Conservation (phyloP, 2,797 vertebrate species). For the Halcyon smyrnensis region DNA sequence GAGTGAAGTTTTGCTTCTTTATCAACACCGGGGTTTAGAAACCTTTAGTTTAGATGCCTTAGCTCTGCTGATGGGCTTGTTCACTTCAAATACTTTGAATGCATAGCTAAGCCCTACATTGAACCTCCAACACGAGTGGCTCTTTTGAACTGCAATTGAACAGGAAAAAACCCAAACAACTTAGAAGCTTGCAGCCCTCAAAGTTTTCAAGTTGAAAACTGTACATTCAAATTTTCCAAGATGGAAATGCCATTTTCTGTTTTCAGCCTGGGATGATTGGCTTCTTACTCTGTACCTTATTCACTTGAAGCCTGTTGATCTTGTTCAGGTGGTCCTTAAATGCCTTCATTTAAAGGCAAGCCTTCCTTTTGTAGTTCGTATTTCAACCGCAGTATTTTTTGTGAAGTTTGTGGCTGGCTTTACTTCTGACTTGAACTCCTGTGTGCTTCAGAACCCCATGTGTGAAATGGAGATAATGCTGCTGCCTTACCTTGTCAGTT, state of each 20-base stretch:
- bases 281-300: neutral
- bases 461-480: constrained; percentile 49
- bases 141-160: neutral
- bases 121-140: fast-evolving
- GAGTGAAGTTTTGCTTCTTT: fast-evolving
- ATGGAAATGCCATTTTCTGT: neutral
- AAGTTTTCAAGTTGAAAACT: neutral
- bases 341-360: fast-evolving
- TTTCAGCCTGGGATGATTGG: neutral
- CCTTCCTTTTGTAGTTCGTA: neutral
- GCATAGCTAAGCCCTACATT: fast-evolving
- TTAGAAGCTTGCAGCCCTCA: neutral
- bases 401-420: neutral
- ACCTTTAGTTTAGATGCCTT: neutral
- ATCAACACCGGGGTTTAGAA: neutral
- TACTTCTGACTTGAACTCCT: neutral
- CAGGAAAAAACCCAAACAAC: neutral
- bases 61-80: neutral
- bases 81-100: neutral
- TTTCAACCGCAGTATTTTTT: fast-evolving
- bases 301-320: neutral
- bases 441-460: neutral
- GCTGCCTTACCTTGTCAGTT: constrained; percentile 45
- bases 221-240: neutral
- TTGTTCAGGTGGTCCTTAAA: neutral